Evolutionary conservation across 2,797 vertebrate species (phyloP), one percentile per base, ranked within the genome.

Genomic region (Chrysocyon brachyurus): DNA sequence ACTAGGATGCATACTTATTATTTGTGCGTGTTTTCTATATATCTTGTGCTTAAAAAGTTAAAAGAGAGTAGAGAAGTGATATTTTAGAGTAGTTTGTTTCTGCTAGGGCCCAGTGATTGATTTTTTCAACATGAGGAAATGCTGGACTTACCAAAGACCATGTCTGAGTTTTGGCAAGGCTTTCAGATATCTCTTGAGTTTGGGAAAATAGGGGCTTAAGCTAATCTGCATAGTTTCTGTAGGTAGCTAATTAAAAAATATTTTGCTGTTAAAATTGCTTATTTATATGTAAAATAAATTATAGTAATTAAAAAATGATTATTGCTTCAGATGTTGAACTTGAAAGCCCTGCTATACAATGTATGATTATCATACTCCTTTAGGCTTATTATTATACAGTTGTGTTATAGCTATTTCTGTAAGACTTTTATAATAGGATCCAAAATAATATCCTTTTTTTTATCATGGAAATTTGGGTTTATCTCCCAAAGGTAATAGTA

Each of bases 261-360:
- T 49, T 91, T 92, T 88, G 46, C 78, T 83, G 16, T 84, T 92
- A 49, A 66, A 92, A 78, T 85, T 70, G 40, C 84, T 88, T 82
- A 75, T n/a, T 92, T 91, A 84, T 11, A 64, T 84, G 19, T 57
- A 84, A 72, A 88, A 85, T 85, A 81, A 91, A 85, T 94, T 36
- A 81, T 9, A 49, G 40, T 82, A 52, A 94, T 93, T 72, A 93
- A 66, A 88, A 83, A 78, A 78, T 90, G 46, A 73, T 91, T 87
- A 75, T 87, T 73, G 11, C 91, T 87, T 75, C 24, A 87, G 61
- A 87, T 82, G n/a, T 87, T 90, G 87, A 86, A 73, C 15, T 73
- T 81, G 31, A 93, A 89, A 93, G 33, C 31, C 40, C 28, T n/a
- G 49, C 61, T 86, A 28, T 57, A 73, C 36, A 36, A 3, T 87